Evolutionary conservation across 1,140 invertebrate species (phyloP).

Genomic region (Papilio dardanus): DNA sequence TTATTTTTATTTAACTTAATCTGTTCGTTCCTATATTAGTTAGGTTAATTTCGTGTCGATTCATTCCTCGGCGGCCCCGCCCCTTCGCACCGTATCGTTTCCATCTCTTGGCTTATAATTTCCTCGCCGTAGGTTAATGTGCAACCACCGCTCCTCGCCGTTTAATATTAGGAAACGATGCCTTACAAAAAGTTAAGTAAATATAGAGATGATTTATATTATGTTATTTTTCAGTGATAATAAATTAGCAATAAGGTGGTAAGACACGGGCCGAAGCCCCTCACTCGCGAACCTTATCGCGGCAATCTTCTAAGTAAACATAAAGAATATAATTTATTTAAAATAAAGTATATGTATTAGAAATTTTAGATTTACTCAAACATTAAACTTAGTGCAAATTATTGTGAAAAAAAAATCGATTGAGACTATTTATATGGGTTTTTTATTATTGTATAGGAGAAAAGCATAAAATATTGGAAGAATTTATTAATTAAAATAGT

Average conservation of each 20-base stretch:
- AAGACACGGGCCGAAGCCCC: constrained; percentile 61
- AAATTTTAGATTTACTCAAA: constrained; percentile 81
- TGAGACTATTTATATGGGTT: constrained; percentile 82
- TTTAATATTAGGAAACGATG: constrained; percentile 80
- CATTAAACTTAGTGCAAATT: constrained; percentile 82
- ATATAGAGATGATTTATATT: constrained; percentile 81
- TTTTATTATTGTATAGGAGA: constrained; percentile 81
- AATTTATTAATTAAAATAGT: constrained; percentile 83
- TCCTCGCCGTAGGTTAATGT: constrained; percentile 73
- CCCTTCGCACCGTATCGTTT: constrained; percentile 43
- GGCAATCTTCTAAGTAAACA: constrained; percentile 80
- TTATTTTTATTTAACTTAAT: constrained; percentile 56
- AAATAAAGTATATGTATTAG: constrained; percentile 81
- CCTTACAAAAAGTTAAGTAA: constrained; percentile 80
- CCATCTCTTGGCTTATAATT: constrained; percentile 57
- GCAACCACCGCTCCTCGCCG: constrained; percentile 75
- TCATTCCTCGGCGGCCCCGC: constrained; percentile 63
- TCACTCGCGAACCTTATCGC: constrained; percentile 72
- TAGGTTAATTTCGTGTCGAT: constrained; percentile 77
- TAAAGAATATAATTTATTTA: constrained; percentile 82
- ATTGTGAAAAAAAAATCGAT: constrained; percentile 78
- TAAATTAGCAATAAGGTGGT: constrained; percentile 78
- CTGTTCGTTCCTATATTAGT: constrained; percentile 76
- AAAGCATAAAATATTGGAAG: constrained; percentile 81
- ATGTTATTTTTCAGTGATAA: constrained; percentile 80